Evolutionary conservation across 2,888 invertebrate genomes (phyloP).

Genomic region (Eupithecia subumbrata): DNA sequence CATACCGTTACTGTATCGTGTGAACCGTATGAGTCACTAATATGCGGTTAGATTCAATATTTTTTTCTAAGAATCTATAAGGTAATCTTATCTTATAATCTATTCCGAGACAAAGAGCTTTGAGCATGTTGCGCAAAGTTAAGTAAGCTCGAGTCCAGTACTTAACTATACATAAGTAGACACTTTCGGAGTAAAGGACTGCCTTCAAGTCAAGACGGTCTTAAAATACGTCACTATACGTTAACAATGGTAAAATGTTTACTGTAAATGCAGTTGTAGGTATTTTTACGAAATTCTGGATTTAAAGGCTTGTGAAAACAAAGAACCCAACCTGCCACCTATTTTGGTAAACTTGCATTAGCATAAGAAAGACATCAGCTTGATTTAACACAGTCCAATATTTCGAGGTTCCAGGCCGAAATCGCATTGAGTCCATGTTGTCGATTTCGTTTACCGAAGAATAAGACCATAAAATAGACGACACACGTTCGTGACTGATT

Average conservation of each 20-base stretch:
- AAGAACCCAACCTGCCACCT: slow-evolving; percentile 13
- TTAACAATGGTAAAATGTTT: slow-evolving; percentile 2
- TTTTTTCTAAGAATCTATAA: slow-evolving; percentile 34
- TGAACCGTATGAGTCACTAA: slow-evolving; percentile 33
- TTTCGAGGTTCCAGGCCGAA: slow-evolving; percentile 34
- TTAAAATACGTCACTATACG: not conserved
- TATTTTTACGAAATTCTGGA: not conserved
- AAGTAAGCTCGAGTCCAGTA: not conserved
- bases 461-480: slow-evolving; percentile 57
- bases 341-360: slow-evolving; percentile 22
- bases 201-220: not conserved
- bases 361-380: slow-evolving; percentile 26
- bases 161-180: not conserved
- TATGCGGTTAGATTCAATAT: slow-evolving; percentile 36
- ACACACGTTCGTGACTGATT: slow-evolving; percentile 66
- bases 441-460: slow-evolving; percentile 53
- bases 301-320: slow-evolving; percentile 16
- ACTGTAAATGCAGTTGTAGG: not conserved
- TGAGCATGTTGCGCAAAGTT: slow-evolving; percentile 29
- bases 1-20: slow-evolving; percentile 21
- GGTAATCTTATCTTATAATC: slow-evolving; percentile 31
- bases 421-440: slow-evolving; percentile 43
- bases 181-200: not conserved
- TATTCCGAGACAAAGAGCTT: slow-evolving; percentile 34
- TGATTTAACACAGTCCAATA: slow-evolving; percentile 25